Conservation (phyloP, 2,888 invertebrate genomes). For the Mythimna lalbum region DNA sequence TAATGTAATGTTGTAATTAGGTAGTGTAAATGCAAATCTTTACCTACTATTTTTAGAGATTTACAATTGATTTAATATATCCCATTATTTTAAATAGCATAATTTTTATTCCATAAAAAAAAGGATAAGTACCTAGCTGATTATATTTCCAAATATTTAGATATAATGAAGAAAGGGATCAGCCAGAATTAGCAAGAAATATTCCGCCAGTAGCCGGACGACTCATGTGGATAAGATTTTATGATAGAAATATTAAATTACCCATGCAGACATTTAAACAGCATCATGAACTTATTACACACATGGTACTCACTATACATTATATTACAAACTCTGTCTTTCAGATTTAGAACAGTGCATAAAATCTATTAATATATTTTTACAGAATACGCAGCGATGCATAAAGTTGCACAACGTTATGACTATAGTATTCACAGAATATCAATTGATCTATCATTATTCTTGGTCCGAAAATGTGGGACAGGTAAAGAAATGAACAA, state of each 20-base stretch:
- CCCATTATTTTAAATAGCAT: background rate
- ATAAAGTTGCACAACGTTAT: slow-evolving; percentile 95
- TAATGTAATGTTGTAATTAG: too few species aligned
- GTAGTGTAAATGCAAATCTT: background rate
- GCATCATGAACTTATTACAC: slow-evolving; percentile 86
- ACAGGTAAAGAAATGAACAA: slow-evolving; percentile 86
- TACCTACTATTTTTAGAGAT: background rate
- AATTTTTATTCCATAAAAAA: background rate
- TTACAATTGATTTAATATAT: background rate
- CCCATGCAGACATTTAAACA: slow-evolving; percentile 92
- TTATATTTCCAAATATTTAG: slow-evolving; percentile 68
- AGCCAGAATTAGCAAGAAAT: slow-evolving; percentile 93
- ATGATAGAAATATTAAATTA: slow-evolving; percentile 93
- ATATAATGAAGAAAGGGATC: slow-evolving; percentile 94
- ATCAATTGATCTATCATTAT: slow-evolving; percentile 95
- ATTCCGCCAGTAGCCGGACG: slow-evolving; percentile 95
- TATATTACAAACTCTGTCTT: too few species aligned
- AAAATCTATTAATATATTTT: background rate
- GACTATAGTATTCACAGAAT: slow-evolving; percentile 95
- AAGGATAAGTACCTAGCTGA: too few species aligned
- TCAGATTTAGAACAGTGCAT: background rate
- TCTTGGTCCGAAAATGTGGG: slow-evolving; percentile 95
- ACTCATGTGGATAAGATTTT: slow-evolving; percentile 95
- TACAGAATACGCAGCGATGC: slow-evolving; percentile 93
- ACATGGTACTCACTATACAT: slow-evolving; percentile 70